A percentile compares a stretch with the other conserved stretches of the same genome.
Conservation (phyloP, 2,113 vertebrate genomes). For the Kryptolebias marmoratus region DNA sequence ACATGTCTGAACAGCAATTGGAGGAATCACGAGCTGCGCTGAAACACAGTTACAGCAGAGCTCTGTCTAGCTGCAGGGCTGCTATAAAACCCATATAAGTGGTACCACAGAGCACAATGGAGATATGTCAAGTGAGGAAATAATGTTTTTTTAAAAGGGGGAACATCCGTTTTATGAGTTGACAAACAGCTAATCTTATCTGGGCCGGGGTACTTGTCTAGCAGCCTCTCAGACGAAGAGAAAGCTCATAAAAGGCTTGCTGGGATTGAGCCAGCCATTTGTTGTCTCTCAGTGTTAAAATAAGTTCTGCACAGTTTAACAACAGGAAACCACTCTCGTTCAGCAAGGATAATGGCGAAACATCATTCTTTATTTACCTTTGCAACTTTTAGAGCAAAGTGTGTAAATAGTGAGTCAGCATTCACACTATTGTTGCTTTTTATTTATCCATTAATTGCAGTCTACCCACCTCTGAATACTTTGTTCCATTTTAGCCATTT, state of each 20-base stretch:
- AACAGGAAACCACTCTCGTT: conserved; percentile 40
- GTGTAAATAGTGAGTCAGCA: no score
- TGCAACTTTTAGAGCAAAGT: conserved; percentile 32
- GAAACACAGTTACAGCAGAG: conserved; percentile 45
- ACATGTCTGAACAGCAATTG: conserved; percentile 80
- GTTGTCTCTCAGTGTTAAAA: conserved; percentile 59
- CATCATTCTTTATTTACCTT: conserved; percentile 43
- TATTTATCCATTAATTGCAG: no score
- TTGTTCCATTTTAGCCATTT: no score
- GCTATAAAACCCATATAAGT: conserved; percentile 58
- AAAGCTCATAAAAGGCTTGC: conserved; percentile 20
- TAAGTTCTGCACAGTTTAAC: conserved; percentile 52
- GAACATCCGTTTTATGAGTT: conserved; percentile 38
- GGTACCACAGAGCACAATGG: conserved; percentile 52
- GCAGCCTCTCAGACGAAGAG: conserved; percentile 20
- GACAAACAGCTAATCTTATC: conserved; percentile 45
- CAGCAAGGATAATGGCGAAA: conserved; percentile 24
- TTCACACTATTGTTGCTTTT: no score
- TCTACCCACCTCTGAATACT: no score
- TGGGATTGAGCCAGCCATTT: conserved; percentile 37
- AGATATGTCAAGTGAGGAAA: conserved; percentile 59
- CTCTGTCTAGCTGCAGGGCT: conserved; percentile 64
- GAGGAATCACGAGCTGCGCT: conserved; percentile 55
- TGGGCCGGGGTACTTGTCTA: conserved; percentile 19
- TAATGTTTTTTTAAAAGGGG: conserved; percentile 57